These are phyloP conservation scores for Vespertilio murinus DNA, from an alignment of 2,797 vertebrate genomes.

Conservation along the genomic window DNA sequence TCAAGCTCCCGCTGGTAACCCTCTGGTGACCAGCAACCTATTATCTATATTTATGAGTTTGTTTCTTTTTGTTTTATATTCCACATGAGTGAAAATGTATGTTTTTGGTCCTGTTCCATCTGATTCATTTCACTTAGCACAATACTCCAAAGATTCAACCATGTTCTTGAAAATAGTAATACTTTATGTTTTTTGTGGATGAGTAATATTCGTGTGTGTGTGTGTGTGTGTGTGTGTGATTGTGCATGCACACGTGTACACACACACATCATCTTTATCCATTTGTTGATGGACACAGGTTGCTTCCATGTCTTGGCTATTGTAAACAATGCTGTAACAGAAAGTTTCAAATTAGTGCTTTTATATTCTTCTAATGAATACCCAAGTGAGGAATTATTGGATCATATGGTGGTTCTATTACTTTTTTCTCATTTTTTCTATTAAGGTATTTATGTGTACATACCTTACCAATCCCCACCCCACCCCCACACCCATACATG, in stretches of 20 bases:
- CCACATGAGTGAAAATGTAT: not conserved
- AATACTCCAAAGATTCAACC: not conserved
- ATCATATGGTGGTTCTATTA: not conserved
- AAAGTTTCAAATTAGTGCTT: not conserved
- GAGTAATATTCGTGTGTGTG: not conserved
- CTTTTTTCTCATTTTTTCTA: too few relatives aligned
- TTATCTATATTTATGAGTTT: not conserved
- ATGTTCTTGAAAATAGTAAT: not conserved
- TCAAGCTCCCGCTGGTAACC: not conserved
- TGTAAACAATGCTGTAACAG: not conserved
- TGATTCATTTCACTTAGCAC: not conserved
- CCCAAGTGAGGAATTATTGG: not conserved
- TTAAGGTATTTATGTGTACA: too few relatives aligned
- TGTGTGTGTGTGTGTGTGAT: not conserved
- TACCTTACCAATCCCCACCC: too few relatives aligned
- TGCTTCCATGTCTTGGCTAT: not conserved
- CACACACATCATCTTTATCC: not conserved
- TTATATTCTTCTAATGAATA: not conserved
- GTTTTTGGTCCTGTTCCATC: not conserved
- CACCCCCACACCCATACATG: too few relatives aligned
- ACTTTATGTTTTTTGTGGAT: not conserved
- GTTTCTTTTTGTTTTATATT: not conserved
- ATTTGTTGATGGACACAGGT: not conserved
- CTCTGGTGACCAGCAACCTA: not conserved
- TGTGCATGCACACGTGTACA: accelerated